phyloP scores from a whole-genome alignment of 2,113 vertebrate genomes.

The Hucho hucho region DNA sequence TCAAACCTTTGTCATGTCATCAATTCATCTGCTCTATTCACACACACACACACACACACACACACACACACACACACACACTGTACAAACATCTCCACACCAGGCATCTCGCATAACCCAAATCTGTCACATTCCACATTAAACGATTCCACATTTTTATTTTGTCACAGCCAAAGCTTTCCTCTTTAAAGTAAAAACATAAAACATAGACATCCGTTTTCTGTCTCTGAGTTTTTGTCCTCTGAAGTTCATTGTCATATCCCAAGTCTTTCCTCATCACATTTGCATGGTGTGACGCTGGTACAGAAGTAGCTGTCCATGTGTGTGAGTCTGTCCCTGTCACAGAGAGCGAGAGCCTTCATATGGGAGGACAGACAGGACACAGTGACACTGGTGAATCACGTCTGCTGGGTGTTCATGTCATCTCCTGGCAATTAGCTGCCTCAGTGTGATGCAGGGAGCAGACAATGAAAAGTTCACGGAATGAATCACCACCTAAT shows the following conservation, averaged over 20 bases:
- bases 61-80: no score
- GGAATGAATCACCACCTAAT: constrained; percentile 7
- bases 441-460: constrained; percentile 11
- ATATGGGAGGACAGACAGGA: background rate
- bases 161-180: constrained; percentile 11
- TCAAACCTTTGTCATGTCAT: constrained; percentile 12
- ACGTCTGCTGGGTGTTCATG: constrained; percentile 30
- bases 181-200: constrained; percentile 25
- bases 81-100: constrained; percentile 13
- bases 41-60: no score
- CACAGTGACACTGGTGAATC: constrained; percentile 7
- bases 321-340: background rate
- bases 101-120: constrained; percentile 38
- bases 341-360: background rate
- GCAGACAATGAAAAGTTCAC: constrained; percentile 17
- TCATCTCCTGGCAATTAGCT: constrained; percentile 32
- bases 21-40: constrained; percentile 22
- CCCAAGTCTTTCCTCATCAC: background rate
- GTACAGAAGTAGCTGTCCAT: no score
- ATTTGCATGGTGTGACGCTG: no score
- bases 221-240: background rate
- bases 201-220: background rate
- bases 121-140: constrained; percentile 48
- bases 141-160: constrained; percentile 24
- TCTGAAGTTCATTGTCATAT: background rate